These are phyloP conservation scores for Dryomyza anilis DNA, from an alignment of 2,888 invertebrate species.

Conservation along the genomic window DNA sequence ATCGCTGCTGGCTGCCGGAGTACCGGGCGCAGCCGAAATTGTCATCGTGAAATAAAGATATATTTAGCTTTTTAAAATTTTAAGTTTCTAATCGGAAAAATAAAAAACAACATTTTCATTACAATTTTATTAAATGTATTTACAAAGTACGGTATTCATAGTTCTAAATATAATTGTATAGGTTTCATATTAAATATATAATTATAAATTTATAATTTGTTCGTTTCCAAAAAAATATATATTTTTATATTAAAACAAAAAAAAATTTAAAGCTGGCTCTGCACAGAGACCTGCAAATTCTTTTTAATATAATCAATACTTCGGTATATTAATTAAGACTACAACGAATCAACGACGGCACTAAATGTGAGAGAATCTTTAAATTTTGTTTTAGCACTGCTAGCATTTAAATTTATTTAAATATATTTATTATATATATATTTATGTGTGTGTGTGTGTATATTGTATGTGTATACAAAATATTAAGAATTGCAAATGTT, in stretches of 20 bases:
- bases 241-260: too few species aligned
- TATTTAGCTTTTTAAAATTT: background rate
- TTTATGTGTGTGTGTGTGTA: background rate
- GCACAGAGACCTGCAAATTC: too few species aligned
- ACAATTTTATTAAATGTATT: conserved; percentile 21
- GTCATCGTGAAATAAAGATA: conserved; percentile 36
- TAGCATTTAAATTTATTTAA: background rate
- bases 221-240: too few species aligned
- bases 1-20: conserved; percentile 40
- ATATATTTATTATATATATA: too few species aligned
- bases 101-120: conserved; percentile 1
- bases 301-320: background rate
- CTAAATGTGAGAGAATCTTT: background rate
- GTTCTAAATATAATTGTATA: conserved; percentile 23
- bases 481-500: conserved; percentile 8
- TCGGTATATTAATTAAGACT: background rate
- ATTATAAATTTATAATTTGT: conserved; percentile 10
- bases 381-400: conserved; percentile 11
- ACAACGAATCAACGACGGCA: conserved; percentile 18
- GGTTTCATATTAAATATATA: conserved; percentile 16
- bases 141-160: conserved; percentile 24
- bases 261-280: background rate
- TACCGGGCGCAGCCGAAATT: conserved; percentile 37
- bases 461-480: conserved; percentile 5
- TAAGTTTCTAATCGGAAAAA: conserved; percentile 17